phyloP scores from a whole-genome alignment of 2,888 invertebrate species.

The Anoplius nigerrimus region DNA sequence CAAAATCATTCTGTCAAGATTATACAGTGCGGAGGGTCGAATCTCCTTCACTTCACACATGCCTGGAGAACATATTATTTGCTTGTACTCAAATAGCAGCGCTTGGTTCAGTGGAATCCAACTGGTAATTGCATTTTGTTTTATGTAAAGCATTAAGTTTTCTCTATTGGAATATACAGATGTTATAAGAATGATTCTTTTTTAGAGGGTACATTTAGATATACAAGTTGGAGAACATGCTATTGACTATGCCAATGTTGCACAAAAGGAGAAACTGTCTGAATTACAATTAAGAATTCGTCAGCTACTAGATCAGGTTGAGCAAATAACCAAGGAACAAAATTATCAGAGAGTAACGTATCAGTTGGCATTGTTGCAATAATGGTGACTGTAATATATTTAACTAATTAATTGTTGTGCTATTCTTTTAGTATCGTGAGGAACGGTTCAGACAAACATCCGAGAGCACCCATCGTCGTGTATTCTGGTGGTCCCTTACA shows the following conservation, averaged over 20 bases:
- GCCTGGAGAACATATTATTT: conserved; percentile 98
- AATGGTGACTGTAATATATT: neutral
- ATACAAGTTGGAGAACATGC: conserved; percentile 99
- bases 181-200: conserved; percentile 39
- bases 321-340: conserved; percentile 99
- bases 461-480: conserved; percentile 96
- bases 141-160: neutral
- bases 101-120: conserved; percentile 99
- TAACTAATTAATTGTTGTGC: conserved; percentile 11
- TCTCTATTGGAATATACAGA: neutral
- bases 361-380: neutral
- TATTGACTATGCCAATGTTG: conserved; percentile 97
- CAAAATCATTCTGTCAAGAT: conserved; percentile 92
- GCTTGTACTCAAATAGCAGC: conserved; percentile 98
- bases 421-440: conserved; percentile 89
- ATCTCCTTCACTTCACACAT: conserved; percentile 98
- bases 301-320: conserved; percentile 97
- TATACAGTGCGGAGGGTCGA: conserved; percentile 95
- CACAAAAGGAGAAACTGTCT: conserved; percentile 96
- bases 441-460: conserved; percentile 98
- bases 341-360: conserved; percentile 93
- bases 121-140: conserved; percentile 81
- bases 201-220: conserved; percentile 92
- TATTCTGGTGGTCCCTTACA: conserved; percentile 96
- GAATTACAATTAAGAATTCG: conserved; percentile 96